A percentile compares a stretch with the other conserved stretches of the same genome.
These are phyloP conservation scores for Aphis gossypii DNA, from an alignment of 1,140 invertebrate species.

Conservation along the genomic window DNA sequence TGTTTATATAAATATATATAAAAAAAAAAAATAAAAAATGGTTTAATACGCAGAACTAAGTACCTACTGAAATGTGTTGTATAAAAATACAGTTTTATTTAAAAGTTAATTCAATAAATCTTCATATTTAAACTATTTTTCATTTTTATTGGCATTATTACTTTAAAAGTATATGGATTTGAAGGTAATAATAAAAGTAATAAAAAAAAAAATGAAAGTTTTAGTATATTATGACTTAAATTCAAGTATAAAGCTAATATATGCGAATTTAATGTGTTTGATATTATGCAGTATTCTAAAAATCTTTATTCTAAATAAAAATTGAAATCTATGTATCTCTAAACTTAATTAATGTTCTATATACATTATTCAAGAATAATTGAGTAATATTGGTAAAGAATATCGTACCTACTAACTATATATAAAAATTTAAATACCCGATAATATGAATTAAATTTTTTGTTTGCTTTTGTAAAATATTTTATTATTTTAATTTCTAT, in stretches of 20 bases:
- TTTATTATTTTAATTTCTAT: background rate
- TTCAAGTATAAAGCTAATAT: background rate
- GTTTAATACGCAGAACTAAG: background rate
- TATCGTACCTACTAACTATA: background rate
- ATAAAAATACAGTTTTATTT: background rate
- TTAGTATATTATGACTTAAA: background rate
- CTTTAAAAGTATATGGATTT: conserved; percentile 9
- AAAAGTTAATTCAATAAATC: conserved; percentile 10
- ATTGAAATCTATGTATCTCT: background rate
- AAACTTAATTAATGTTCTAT: background rate
- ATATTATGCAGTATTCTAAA: background rate
- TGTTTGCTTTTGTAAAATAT: background rate
- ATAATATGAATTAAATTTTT: too few relatives aligned
- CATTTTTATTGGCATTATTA: conserved; percentile 3
- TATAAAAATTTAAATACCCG: too few relatives aligned
- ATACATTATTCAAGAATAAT: background rate
- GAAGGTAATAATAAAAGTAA: background rate
- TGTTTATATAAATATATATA: too few relatives aligned
- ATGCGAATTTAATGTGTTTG: background rate
- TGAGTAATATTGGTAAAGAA: background rate
- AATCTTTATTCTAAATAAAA: background rate
- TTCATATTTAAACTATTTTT: conserved; percentile 3
- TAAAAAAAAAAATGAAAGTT: conserved; percentile 1
- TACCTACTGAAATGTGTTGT: background rate
- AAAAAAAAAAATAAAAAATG: background rate